phyloP scores from a whole-genome alignment of 2,113 vertebrate species.

The Pongo abelii region DNA sequence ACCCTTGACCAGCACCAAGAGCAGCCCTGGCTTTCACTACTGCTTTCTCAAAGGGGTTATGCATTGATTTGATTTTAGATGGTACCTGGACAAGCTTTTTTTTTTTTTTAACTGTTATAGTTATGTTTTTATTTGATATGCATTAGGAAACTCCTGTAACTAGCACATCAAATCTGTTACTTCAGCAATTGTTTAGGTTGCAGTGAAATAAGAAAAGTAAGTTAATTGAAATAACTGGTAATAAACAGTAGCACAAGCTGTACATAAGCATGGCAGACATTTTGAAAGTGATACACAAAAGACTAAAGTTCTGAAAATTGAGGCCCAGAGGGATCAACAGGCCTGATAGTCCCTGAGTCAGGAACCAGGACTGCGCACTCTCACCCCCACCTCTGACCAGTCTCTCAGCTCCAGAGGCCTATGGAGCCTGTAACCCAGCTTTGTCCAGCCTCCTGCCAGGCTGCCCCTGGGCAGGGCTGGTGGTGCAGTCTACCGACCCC shows the following conservation, averaged over 20 bases:
- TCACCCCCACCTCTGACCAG: not conserved
- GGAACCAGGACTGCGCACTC: not conserved
- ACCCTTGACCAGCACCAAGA: not conserved
- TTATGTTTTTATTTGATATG: not conserved
- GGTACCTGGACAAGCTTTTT: not conserved
- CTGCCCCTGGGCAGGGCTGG: not conserved
- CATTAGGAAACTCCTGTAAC: not conserved
- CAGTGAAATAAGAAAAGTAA: slow-evolving; percentile 15
- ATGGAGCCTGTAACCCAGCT: not conserved
- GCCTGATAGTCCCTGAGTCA: not conserved
- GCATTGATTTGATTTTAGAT: not conserved
- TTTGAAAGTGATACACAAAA: not conserved
- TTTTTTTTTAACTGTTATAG: not conserved
- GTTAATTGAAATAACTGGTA: not conserved
- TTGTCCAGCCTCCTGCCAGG: not conserved
- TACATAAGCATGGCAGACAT: not conserved
- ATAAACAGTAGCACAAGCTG: not conserved
- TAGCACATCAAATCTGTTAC: not conserved
- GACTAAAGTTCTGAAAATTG: not conserved
- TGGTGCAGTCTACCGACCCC: not conserved
- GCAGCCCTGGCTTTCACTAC: not conserved
- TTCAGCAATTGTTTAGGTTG: not conserved
- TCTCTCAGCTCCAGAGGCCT: not conserved
- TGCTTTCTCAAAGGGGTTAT: not conserved
- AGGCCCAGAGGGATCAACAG: not conserved